Evolutionary conservation across 2,113 vertebrate genomes (phyloP).

Genomic region (Oryctolagus cuniculus): DNA sequence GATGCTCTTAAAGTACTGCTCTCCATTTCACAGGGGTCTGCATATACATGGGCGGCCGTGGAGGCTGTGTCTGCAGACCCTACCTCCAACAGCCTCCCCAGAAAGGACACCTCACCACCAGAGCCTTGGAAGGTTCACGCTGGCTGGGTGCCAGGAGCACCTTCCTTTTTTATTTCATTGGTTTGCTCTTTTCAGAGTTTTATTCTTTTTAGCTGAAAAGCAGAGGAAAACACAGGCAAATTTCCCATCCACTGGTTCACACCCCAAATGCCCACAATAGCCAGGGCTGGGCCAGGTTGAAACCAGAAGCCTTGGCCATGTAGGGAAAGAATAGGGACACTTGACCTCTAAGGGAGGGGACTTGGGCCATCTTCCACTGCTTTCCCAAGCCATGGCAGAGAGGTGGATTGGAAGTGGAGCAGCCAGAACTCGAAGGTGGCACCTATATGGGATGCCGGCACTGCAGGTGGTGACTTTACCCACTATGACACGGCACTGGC

Average conservation of each 20-base stretch:
- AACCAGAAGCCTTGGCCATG: not conserved
- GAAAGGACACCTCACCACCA: not conserved
- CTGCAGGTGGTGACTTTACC: too few relatives aligned
- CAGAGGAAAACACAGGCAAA: too few relatives aligned
- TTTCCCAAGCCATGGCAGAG: too few relatives aligned
- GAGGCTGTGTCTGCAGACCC: not conserved
- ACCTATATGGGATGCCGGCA: too few relatives aligned
- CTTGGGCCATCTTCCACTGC: too few relatives aligned
- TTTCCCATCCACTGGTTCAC: too few relatives aligned
- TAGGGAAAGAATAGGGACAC: not conserved
- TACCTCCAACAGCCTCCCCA: not conserved
- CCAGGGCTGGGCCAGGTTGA: too few relatives aligned
- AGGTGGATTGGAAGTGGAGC: too few relatives aligned
- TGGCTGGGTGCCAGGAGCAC: too few relatives aligned
- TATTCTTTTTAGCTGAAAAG: constrained; percentile 6
- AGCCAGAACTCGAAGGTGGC: too few relatives aligned
- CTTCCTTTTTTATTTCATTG: not conserved
- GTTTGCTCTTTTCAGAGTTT: not conserved
- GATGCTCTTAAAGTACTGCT: constrained; percentile 19
- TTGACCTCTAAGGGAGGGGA: not conserved
- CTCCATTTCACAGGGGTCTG: not conserved
- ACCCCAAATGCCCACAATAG: too few relatives aligned
- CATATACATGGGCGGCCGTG: not conserved
- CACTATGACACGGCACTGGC: too few relatives aligned
- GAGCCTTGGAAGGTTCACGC: not conserved